A percentile compares a stretch with the other conserved stretches of the same genome.
These are phyloP conservation scores for Paguma larvata DNA, from an alignment of 2,797 vertebrate genomes.

Conservation along the genomic window DNA sequence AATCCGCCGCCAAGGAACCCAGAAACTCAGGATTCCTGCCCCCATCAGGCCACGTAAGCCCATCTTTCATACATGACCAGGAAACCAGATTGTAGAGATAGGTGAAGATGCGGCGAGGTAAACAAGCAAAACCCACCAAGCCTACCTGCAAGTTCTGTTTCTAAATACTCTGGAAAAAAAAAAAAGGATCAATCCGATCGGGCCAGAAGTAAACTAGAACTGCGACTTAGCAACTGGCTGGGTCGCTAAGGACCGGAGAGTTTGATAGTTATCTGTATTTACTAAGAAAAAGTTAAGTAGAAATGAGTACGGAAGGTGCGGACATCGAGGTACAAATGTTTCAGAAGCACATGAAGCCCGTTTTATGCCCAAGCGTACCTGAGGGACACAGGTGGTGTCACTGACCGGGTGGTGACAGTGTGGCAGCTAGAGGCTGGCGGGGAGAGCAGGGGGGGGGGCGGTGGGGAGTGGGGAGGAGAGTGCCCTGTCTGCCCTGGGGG, in stretches of 20 bases:
- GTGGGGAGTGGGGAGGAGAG: neutral
- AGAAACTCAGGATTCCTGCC: conserved; percentile 71
- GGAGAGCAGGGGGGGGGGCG: neutral
- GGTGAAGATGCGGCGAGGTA: neutral
- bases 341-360: neutral
- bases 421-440: neutral
- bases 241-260: neutral
- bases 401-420: neutral
- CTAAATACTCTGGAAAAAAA: neutral
- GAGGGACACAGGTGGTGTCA: neutral
- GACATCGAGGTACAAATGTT: neutral
- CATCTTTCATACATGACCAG: conserved; percentile 20
- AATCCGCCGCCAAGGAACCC: conserved; percentile 76
- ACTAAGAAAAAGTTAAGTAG: neutral
- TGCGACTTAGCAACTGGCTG: neutral
- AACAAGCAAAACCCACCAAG: neutral
- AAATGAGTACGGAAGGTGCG: accelerated
- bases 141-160: neutral
- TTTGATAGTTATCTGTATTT: neutral
- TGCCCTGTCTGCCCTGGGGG: neutral
- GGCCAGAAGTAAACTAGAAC: neutral
- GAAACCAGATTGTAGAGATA: neutral
- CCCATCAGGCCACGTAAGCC: conserved; percentile 44
- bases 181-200: neutral
- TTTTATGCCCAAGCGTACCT: accelerated